phyloP scores from a whole-genome alignment of 2,888 invertebrate genomes.

The Liopterus haemorrhoidalis region DNA sequence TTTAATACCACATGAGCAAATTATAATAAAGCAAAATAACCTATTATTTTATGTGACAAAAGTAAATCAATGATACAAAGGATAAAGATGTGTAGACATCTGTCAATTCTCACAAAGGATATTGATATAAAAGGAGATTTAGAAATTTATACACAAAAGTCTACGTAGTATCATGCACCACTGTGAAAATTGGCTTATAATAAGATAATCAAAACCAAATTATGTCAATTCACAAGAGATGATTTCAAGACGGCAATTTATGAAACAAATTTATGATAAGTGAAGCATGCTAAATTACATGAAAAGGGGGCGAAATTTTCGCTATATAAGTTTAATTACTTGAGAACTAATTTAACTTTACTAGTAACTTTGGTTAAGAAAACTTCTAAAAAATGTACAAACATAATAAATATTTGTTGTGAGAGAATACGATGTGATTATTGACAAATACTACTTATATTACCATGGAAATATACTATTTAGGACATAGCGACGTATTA shows the following conservation, averaged over 20 bases:
- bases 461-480: too few species aligned
- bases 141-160: neutral
- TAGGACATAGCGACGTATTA: too few species aligned
- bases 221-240: constrained; percentile 9
- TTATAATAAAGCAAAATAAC: too few species aligned
- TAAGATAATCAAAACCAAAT: constrained; percentile 16
- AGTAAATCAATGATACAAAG: too few species aligned
- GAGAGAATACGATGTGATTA: neutral
- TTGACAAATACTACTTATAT: neutral
- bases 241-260: constrained; percentile 10
- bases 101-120: neutral
- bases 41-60: too few species aligned
- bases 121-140: neutral
- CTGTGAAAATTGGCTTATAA: too few species aligned
- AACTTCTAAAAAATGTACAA: neutral
- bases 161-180: constrained; percentile 13
- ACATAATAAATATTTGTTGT: neutral
- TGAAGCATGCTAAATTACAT: constrained; percentile 13
- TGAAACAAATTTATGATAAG: constrained; percentile 17
- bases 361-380: neutral
- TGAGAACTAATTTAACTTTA: constrained; percentile 19
- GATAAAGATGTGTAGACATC: too few species aligned
- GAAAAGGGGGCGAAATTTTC: constrained; percentile 8
- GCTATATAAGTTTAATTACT: constrained; percentile 21
- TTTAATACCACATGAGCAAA: too few species aligned